Evolutionary conservation across 2,797 vertebrate species (phyloP), one percentile per base, ranked within the genome.

Genomic region (Sebastes miniatus): DNA sequence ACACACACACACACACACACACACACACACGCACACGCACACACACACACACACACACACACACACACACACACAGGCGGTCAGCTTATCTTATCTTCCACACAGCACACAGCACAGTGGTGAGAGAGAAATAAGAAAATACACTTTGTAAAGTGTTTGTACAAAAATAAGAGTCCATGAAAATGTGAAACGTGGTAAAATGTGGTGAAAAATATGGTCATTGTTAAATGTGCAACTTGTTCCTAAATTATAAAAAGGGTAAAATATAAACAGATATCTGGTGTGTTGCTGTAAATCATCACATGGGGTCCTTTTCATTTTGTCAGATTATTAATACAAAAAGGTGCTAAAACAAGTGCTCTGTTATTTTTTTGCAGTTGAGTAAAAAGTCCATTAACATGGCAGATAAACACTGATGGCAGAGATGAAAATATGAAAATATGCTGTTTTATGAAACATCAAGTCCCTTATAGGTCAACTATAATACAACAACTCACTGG

Each of bases 261-360:
- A 2, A 32, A 27, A 34, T 34, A 83, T 14, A 67, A 2, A 24
- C 22, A 75, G 24, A 71, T 18, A 34, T 24, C 11, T 32, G 4
- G 3, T 20, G 32, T 64, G n/a, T n/a, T 66, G 14, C 16, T 64
- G 32, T 56, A 50, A 76, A 47, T 83, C 20, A 70, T 62, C 32
- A 73, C 27, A 24, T 16, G 12, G 16, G 39, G 32, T 72, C 3
- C 4, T 22, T 8, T 67, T 29, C 47, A 54, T 52, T 31, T 52
- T n/a, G 25, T 58, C 31, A 47, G 67, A 61, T 63, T 73, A 68
- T 63, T 69, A 11, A 69, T 72, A 79, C 10, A 85, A 90, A 90
- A 92, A 65, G 79, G 83, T 90, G 88, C 85, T 69, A 43, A 82
- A 87, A 80, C 66, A 89, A 91, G 90, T 89, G 87, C 86, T 82